Percentiles rank a stretch among this genome's conserved stretches.
These are phyloP conservation scores for Cephalopterus ornatus DNA, from an alignment of 2,113 vertebrate genomes.

Conservation along the genomic window DNA sequence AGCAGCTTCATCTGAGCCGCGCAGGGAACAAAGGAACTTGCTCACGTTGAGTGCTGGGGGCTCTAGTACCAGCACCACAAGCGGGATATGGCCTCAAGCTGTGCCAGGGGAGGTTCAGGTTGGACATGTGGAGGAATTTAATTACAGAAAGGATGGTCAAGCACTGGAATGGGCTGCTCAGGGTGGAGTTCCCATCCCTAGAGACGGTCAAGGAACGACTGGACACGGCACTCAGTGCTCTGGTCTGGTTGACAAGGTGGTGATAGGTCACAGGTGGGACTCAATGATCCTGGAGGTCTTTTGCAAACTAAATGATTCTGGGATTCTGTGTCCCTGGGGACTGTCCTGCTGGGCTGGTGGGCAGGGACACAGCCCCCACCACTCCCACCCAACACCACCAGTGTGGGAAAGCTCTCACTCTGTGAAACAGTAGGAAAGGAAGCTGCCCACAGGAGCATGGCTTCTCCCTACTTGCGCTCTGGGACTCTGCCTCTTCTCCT, in stretches of 20 bases:
- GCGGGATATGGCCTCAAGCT: neutral
- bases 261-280: accelerated
- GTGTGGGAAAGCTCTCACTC: accelerated
- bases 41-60: neutral
- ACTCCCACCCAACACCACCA: accelerated
- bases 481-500: neutral
- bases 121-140: neutral
- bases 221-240: neutral
- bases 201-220: accelerated
- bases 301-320: neutral
- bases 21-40: neutral
- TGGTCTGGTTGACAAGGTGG: neutral
- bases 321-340: neutral
- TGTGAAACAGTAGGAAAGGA: neutral
- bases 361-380: neutral
- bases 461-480: neutral
- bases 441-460: accelerated
- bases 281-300: neutral
- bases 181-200: neutral
- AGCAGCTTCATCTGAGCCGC: accelerated
- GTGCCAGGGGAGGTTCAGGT: neutral
- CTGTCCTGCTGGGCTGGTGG: neutral
- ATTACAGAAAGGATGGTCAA: neutral
- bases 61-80: neutral
- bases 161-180: neutral